Base-by-base conservation (phyloP, 64 coral and sea anemone species). In the Porites lutea region DNA sequence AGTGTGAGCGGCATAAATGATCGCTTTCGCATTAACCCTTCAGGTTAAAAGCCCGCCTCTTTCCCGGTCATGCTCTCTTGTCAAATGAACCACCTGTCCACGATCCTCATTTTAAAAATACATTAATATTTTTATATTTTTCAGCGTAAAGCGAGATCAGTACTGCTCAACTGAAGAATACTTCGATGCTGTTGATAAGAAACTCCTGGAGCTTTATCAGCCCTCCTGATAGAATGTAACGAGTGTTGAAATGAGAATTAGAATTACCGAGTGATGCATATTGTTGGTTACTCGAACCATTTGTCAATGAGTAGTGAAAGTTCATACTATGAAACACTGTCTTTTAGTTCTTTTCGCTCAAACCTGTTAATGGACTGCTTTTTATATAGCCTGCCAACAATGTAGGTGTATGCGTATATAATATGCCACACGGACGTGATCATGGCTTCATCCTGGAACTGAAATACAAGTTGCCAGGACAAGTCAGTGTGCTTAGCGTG, bases 91-190 rank as follows among this genome's bases (percentile, higher is more conserved):
- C 50, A 80, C 13, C 5, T 79, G 13, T 12, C 15, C n/a, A 3
- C 6, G 7, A 18, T 19, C 16, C 16, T 67, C 12, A 63, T 18
- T 22, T 27, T 14, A n/a, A 48, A 48, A 0, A 27, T 57, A 79
- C 2, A 88, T 9, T 23, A 2, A 0, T 59, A 48, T 82, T 54
- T 78, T 71, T 87, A 88, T 45, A 75, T 65, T 88, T 98, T 37
- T 62, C 69, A 99, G 97, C 48, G 97, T 99, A 5, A 96, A 96
- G 78, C 91, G 97, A 47, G 97, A 99, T n/a, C 97, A 99, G 14
- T 99, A 99, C 83, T 74, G 93, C 55, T 91, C 94, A 21, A 99
- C 97, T 44, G 77, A 61, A 72, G 94, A 99, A 44, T 95, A 91
- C 83, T 90, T 95, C 64, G 94, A 95, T 4, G 89, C 94, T 57